phyloP scores from a whole-genome alignment of 2,888 invertebrate genomes.

The Drosophila multiciliata region DNA sequence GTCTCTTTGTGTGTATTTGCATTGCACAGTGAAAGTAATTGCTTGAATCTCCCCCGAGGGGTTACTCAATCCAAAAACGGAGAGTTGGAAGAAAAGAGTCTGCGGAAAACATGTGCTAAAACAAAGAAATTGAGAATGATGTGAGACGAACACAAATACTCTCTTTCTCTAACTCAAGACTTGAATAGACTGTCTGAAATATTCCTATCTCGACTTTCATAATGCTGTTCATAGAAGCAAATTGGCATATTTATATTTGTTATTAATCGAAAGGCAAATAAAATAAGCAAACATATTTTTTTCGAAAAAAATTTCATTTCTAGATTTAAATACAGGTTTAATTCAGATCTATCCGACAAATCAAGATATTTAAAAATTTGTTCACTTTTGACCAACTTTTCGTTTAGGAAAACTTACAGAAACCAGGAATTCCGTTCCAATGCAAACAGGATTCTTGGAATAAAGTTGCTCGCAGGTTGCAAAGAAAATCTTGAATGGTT shows the following conservation, averaged over 20 bases:
- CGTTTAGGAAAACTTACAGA: not conserved
- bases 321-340: not conserved
- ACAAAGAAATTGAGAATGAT: not conserved
- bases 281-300: not conserved
- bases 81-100: not conserved
- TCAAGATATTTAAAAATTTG: not conserved
- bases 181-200: not conserved
- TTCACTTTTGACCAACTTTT: not conserved
- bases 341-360: not conserved
- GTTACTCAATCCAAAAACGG: not conserved
- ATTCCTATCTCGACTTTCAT: not conserved
- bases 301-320: not conserved
- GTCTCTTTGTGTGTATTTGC: conserved; percentile 45
- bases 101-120: not conserved
- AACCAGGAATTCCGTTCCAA: not conserved
- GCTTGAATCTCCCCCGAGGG: conserved; percentile 10
- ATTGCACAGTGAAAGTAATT: conserved; percentile 59
- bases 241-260: not conserved
- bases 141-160: not conserved
- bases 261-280: not conserved
- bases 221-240: not conserved
- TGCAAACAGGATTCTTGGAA: conserved; percentile 38
- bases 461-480: conserved; percentile 44
- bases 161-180: not conserved
- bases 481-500: conserved; percentile 44